Evolutionary conservation across 2,113 vertebrate genomes (phyloP), one percentile per base, ranked within the genome.

Genomic region (Dromas ardeola): DNA sequence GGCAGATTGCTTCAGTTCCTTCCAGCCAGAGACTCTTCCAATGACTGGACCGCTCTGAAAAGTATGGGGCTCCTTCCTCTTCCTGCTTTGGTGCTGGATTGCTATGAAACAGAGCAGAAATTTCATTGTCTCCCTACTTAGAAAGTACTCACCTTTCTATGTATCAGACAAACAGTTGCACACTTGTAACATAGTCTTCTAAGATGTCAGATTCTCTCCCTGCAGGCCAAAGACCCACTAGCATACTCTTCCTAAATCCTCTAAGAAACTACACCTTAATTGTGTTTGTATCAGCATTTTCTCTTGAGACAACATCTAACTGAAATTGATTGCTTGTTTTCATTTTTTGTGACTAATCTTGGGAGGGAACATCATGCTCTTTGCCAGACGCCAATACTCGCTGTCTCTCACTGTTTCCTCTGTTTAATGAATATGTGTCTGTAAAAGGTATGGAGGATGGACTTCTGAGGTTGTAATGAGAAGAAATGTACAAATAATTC

Each of bases 311-410:
- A 84, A 17, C 10, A 58, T 43, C 55, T 88, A 59, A 62, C 50
- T 74, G 59, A 80, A 91, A 78, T 32, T 19, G 59, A 73, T 83
- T 67, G 32, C 55, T 88, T 92, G 45, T 73, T 96, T 95, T 67
- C 6, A 13, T 26, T 63, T 92, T 86, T 86, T 42, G 47, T 89
- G 47, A 71, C 55, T 91, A 27, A 78, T 79, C 69, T 61, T 86
- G 52, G 59, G 65, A 67, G 43, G 56, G n/a, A 95, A 59, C 62
- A 61, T 74, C 49, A 10, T 65, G 50, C 38, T 50, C 38, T 94
- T 90, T 90, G 50, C 29, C 88, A 88, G 52, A 85, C 47, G 93
- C 38, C 29, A 17, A 17, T 74, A 47, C 71, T 50, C 0, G 0
- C n/a, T 7, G 6, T 90, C 45, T 94, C 55, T 91, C 59, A 17